Evolutionary conservation across 2,113 vertebrate genomes (phyloP).

Genomic region (Cottus gobio): DNA sequence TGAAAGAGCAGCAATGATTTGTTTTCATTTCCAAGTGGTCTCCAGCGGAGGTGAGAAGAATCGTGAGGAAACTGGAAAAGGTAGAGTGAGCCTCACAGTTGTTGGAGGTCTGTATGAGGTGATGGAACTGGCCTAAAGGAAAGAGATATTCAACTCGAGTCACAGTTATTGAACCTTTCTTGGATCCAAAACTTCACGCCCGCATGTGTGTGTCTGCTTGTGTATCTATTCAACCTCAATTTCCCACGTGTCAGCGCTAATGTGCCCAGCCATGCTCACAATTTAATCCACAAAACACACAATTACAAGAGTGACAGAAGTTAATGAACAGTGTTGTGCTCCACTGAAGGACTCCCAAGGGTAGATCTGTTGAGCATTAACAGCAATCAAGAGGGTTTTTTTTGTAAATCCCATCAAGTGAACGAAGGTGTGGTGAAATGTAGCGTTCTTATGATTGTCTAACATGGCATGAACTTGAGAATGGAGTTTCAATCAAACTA

Average conservation of each 20-base stretch:
- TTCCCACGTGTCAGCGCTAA: constrained; percentile 35
- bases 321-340: constrained; percentile 53
- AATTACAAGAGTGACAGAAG: constrained; percentile 48
- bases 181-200: background rate
- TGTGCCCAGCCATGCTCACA: constrained; percentile 21
- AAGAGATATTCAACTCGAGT: background rate
- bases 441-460: constrained; percentile 19
- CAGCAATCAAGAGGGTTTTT: constrained; percentile 23
- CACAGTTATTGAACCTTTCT: background rate
- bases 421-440: constrained; percentile 38
- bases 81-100: background rate
- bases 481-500: background rate
- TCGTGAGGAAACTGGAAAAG: constrained; percentile 2
- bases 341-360: constrained; percentile 49
- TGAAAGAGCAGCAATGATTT: constrained; percentile 29
- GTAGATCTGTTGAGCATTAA: constrained; percentile 46
- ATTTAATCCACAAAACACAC: constrained; percentile 49
- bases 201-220: background rate
- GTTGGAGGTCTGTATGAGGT: background rate
- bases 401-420: constrained; percentile 27
- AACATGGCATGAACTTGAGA: constrained; percentile 11
- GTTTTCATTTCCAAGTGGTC: constrained; percentile 5
- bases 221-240: constrained; percentile 29
- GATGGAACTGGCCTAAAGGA: constrained; percentile 1
- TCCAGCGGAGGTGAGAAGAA: constrained; percentile 18